These are phyloP conservation scores for Choloepus didactylus DNA, from an alignment of 2,797 vertebrate species.

Conservation along the genomic window DNA sequence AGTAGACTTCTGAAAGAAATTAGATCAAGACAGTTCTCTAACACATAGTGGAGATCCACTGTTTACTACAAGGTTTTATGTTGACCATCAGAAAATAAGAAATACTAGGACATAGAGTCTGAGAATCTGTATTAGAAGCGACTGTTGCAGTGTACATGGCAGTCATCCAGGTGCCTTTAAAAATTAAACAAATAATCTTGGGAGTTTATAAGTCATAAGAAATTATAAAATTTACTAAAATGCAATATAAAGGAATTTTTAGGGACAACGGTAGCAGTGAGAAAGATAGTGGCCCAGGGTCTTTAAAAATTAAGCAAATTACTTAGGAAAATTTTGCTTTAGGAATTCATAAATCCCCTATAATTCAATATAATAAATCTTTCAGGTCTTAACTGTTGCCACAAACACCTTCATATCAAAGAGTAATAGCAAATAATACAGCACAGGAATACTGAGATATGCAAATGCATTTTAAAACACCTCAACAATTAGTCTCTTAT, in stretches of 20 bases:
- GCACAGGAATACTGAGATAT: neutral
- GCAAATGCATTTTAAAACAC: neutral
- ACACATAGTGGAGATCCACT: neutral
- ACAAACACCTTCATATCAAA: neutral
- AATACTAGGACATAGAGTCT: neutral
- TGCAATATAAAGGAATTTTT: neutral
- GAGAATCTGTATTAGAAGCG: neutral
- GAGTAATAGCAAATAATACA: neutral
- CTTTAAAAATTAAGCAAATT: neutral
- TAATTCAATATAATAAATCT: slow-evolving; percentile 15
- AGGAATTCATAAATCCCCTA: neutral
- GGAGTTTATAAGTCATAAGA: neutral
- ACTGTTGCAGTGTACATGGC: neutral
- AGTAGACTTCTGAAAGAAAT: neutral
- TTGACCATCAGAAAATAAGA: neutral
- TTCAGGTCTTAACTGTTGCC: neutral
- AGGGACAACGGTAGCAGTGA: neutral
- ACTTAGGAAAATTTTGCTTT: neutral
- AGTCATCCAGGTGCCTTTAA: neutral
- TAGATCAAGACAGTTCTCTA: neutral
- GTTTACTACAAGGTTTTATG: neutral
- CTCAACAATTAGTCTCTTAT: neutral
- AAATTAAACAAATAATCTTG: neutral
- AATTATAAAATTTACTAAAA: neutral
- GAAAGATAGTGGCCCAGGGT: neutral